Conservation (phyloP, 2,888 invertebrate genomes). For the Clivina fossor region DNA sequence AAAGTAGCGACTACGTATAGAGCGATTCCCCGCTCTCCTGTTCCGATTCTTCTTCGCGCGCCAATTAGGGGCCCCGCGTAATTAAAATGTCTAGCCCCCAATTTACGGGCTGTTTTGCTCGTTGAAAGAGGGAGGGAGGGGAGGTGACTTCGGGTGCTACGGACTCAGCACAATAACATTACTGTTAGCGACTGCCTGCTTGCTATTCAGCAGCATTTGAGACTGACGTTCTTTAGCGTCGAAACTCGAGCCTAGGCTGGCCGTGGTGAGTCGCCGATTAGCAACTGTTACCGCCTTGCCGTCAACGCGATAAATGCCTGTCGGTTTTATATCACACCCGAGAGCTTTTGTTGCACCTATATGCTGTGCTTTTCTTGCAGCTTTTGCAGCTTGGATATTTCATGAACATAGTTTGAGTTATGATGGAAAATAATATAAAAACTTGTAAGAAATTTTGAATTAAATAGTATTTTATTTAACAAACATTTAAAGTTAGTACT, state of each 20-base stretch:
- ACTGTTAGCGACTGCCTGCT: conserved; percentile 16
- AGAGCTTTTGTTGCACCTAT: no score
- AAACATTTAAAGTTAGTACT: no score
- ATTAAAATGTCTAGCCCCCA: conserved; percentile 36
- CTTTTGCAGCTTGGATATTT: no score
- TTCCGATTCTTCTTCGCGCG: conserved; percentile 33
- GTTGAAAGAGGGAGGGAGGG: neutral
- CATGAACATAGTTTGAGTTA: no score
- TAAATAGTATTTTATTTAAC: no score
- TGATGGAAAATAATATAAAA: no score
- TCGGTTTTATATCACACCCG: no score
- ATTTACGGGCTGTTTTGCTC: conserved; percentile 31
- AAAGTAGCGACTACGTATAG: neutral
- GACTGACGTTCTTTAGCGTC: conserved; percentile 17
- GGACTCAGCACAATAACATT: conserved; percentile 31
- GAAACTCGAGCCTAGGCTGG: no score
- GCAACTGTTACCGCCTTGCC: conserved; percentile 20
- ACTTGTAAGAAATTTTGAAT: no score
- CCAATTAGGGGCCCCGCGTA: conserved; percentile 36
- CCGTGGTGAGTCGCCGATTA: conserved; percentile 23
- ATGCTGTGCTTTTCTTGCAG: no score
- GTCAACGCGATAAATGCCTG: neutral
- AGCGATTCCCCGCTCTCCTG: neutral
- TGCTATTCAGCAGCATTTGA: conserved; percentile 9
- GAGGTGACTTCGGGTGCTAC: no score